These are phyloP conservation scores for Saimiri boliviensis DNA, from an alignment of 2,113 vertebrate genomes.

Conservation along the genomic window DNA sequence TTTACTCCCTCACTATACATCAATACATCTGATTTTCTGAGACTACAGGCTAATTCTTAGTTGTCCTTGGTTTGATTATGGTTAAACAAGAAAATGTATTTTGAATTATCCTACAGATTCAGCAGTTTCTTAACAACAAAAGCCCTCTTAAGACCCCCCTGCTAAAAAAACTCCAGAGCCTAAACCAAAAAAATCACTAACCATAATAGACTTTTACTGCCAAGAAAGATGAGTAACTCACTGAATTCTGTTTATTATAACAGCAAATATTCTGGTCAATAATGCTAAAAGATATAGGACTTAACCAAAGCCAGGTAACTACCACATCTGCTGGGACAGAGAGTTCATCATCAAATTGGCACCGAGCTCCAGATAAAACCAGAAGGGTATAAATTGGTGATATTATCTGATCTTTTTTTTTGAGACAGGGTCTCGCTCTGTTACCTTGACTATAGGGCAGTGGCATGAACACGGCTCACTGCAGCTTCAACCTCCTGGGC, in stretches of 20 bases:
- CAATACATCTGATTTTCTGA: slow-evolving; percentile 48
- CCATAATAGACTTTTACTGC: background rate
- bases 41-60: background rate
- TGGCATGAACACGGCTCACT: too few relatives aligned
- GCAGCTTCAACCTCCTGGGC: too few relatives aligned
- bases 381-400: background rate
- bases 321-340: background rate
- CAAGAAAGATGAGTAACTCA: slow-evolving; percentile 33
- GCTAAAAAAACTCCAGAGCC: background rate
- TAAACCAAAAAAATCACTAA: slow-evolving; percentile 52
- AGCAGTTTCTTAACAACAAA: slow-evolving; percentile 26
- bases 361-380: slow-evolving; percentile 38
- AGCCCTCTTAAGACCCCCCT: background rate
- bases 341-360: slow-evolving; percentile 20
- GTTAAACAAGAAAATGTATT: slow-evolving; percentile 30
- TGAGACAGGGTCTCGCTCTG: too few relatives aligned
- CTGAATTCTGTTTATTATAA: slow-evolving; percentile 37
- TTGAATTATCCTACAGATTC: slow-evolving; percentile 32
- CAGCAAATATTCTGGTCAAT: slow-evolving; percentile 3
- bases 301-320: slow-evolving; percentile 34
- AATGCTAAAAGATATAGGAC: background rate
- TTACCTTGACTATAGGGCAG: too few relatives aligned
- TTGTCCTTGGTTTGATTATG: background rate
- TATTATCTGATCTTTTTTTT: too few relatives aligned
- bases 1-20: background rate